Percentiles rank a stretch among this genome's conserved stretches.
Conservation (phyloP, 2,888 invertebrate species). For the Noctua fimbriata region DNA sequence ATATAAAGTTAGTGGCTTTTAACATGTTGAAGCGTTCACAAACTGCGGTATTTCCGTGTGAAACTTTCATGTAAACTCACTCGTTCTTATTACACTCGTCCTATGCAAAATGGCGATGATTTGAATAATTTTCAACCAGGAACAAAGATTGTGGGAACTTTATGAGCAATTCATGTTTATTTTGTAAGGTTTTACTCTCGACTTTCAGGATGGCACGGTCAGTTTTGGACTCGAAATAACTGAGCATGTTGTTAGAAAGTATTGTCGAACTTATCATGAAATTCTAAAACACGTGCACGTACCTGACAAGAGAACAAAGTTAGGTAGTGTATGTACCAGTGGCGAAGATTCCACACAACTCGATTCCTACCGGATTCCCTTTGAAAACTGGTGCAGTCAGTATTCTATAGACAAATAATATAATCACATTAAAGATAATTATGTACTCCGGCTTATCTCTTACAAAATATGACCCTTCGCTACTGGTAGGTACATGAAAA, state of each 20-base stretch:
- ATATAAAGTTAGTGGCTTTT: conserved; percentile 86
- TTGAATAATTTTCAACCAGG: conserved; percentile 72
- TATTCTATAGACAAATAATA: no score
- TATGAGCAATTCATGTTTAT: conserved; percentile 32
- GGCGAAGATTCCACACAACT: no score
- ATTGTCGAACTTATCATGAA: conserved; percentile 12
- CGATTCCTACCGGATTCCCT: no score
- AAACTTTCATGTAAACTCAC: conserved; percentile 82
- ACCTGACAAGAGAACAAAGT: background rate
- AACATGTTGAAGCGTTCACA: conserved; percentile 85
- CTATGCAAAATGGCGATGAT: conserved; percentile 70
- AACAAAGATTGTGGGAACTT: conserved; percentile 53
- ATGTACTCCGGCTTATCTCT: no score
- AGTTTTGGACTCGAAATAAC: conserved; percentile 2
- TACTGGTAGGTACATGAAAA: conserved; percentile 4
- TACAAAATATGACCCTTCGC: no score
- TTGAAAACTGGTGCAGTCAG: no score
- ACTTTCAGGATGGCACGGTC: background rate
- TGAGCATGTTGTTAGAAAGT: background rate
- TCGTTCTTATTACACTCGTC: conserved; percentile 74
- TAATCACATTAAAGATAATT: no score
- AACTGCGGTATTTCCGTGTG: conserved; percentile 81
- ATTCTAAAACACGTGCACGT: background rate
- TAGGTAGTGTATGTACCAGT: no score
- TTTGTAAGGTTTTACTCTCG: conserved; percentile 14